Evolutionary conservation across 2,797 vertebrate species (phyloP), one percentile per base, ranked within the genome.

Genomic region (Danio aesculapii): DNA sequence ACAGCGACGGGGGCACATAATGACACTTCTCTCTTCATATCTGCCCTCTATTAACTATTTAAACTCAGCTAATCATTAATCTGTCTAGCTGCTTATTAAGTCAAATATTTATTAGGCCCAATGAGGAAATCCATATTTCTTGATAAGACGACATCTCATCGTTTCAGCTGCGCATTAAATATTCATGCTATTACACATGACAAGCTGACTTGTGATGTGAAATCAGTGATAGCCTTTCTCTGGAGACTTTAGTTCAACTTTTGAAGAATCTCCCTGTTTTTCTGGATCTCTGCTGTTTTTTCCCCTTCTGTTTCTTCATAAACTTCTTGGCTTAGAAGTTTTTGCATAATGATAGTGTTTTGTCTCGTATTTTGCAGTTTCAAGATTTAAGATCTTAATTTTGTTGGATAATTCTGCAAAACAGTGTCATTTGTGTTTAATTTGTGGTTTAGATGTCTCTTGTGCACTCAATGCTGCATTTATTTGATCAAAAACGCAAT

Each of bases 101-200:
- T 95, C 92, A 92, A 93, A 95, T 94, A 95, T 95, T 94, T 94
- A 95, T 93, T 94, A 95, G 92, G 88, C 89, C 92, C 92, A 92
- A 94, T 94, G 93, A 93, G 93, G 88, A 93, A 92, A 94, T 93
- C 90, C 92, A 94, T 94, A 94, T 94, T 94, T 94, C 92, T 30
- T 94, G 91, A 92, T 89, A 88, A 88, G 91, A 91, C 90, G 91
- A 88, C 85, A 86, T 91, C 93, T 91, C 88, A 90, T 93, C 90
- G 86, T 86, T 78, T 92, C 90, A 89, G 74, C 69, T 85, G 87
- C 91, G 88, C 90, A 91, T 87, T 85, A 92, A 93, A 94, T 94
- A 94, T 94, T 93, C 87, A 92, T 86, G 81, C 86, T 83, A 88
- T 91, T 89, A 90, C 90, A 87, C 87, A 91, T 89, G 89, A 91